A percentile compares a stretch with the other conserved stretches of the same genome.
Conservation (phyloP, 2,888 invertebrate species). For the Caenorhabditis sulstoni region DNA sequence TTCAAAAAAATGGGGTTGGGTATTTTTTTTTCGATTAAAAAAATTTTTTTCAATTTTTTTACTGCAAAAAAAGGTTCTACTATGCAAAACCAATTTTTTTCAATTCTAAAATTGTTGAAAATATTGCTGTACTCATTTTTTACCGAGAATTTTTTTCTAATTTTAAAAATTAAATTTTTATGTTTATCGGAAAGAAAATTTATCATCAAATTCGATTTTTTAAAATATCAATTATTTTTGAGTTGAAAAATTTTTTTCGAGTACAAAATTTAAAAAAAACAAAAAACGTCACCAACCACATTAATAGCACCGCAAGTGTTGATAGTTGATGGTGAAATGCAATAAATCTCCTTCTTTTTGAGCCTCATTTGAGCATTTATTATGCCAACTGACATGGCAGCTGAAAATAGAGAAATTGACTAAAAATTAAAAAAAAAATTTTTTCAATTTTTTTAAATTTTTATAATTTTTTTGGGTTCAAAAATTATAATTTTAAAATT, state of each 20-base stretch:
- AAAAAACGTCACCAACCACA: no score
- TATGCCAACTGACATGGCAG: conserved; percentile 83
- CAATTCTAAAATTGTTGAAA: background rate
- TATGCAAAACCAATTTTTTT: background rate
- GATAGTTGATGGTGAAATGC: conserved; percentile 83
- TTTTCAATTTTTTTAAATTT: no score
- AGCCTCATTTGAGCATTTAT: conserved; percentile 82
- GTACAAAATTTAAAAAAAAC: no score
- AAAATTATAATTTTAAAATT: no score
- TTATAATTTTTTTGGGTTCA: no score
- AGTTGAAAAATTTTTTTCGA: background rate
- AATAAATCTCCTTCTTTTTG: conserved; percentile 82
- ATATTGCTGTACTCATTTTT: no score
- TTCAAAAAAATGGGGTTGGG: no score
- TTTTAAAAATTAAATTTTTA: conserved; percentile 8
- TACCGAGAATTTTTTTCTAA: background rate
- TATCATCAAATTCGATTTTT: background rate
- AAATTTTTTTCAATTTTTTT: background rate
- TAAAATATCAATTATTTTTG: background rate
- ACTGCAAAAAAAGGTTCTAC: background rate
- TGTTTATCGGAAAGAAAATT: no score
- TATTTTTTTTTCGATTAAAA: no score
- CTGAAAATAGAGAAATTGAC: conserved; percentile 80
- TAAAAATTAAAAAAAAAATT: background rate
- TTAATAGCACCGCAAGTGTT: conserved; percentile 83